phyloP scores from a whole-genome alignment of 1,140 invertebrate genomes.

The Scaptomyza hsui region DNA sequence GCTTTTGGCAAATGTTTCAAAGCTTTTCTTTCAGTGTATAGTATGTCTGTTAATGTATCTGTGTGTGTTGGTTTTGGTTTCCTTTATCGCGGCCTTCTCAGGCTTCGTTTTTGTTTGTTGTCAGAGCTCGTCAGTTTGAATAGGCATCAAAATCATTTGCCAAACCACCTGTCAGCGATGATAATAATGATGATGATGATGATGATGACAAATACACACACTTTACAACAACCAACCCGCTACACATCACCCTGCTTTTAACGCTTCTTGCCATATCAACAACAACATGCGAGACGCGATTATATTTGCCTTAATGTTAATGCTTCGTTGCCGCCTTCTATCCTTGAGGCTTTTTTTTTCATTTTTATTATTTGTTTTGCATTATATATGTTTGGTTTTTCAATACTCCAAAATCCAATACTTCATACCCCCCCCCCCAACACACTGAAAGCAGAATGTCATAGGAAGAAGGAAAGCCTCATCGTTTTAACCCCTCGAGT shows the following conservation, averaged over 20 bases:
- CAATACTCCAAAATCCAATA: background rate
- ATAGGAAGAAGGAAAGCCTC: background rate
- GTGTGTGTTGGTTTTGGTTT: background rate
- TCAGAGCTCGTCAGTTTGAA: conserved; percentile 47
- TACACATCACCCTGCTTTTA: too few relatives aligned
- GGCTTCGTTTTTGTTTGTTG: conserved; percentile 14
- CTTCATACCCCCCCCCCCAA: background rate
- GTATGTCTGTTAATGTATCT: conserved; percentile 2
- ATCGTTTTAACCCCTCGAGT: conserved; percentile 46
- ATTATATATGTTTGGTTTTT: conserved; percentile 66
- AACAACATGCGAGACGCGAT: conserved; percentile 52
- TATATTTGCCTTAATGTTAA: conserved; percentile 68
- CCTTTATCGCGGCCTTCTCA: conserved; percentile 42
- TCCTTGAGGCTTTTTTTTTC: conserved; percentile 17
- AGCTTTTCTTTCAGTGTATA: background rate
- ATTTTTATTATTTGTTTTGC: conserved; percentile 64
- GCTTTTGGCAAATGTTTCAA: too few relatives aligned
- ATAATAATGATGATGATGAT: background rate
- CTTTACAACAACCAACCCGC: background rate
- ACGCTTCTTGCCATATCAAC: background rate
- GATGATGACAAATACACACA: background rate
- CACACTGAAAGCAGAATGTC: conserved; percentile 1
- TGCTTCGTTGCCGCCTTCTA: conserved; percentile 39
- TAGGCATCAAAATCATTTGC: conserved; percentile 51
- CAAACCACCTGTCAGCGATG: conserved; percentile 67